Evolutionary conservation across 2,888 invertebrate species (phyloP).

Genomic region (Hypsopygia costalis): DNA sequence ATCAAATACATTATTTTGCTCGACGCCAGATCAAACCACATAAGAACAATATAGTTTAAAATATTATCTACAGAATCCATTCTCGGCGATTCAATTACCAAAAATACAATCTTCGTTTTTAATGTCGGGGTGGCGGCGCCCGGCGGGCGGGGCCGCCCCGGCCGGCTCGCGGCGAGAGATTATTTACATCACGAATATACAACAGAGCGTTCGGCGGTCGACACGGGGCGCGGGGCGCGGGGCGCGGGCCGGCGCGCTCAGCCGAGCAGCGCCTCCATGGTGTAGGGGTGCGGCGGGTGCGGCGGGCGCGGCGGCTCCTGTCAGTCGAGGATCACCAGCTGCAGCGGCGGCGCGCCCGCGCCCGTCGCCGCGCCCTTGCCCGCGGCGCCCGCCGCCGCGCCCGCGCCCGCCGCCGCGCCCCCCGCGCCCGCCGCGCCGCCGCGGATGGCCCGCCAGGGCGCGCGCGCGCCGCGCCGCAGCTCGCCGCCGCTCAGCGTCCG

Average conservation of each 20-base stretch:
- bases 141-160: constrained; percentile 21
- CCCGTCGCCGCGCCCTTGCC: constrained; percentile 78
- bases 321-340: constrained; percentile 89
- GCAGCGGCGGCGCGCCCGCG: constrained; percentile 67
- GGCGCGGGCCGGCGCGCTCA: constrained; percentile 42
- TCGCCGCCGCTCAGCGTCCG: constrained; percentile 88
- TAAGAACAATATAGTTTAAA: constrained; percentile 79
- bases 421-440: constrained; percentile 21
- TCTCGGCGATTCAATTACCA: constrained; percentile 77
- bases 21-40: constrained; percentile 79
- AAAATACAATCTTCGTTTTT: constrained; percentile 72
- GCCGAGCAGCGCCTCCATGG: constrained; percentile 37
- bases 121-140: constrained; percentile 5
- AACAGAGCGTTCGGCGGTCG: constrained; percentile 34
- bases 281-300: constrained; percentile 57
- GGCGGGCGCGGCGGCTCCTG: constrained; percentile 71
- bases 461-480: constrained; percentile 84
- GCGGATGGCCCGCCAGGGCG: constrained; percentile 79
- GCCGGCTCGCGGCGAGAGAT: constrained; percentile 22
- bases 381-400: constrained; percentile 63
- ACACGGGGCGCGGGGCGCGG: constrained; percentile 70
- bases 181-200: constrained; percentile 65
- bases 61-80: constrained; percentile 80
- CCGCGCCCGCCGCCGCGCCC: constrained; percentile 15
- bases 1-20: constrained; percentile 79